Base-by-base conservation (phyloP, 2,113 vertebrate species). In the Carettochelys insculpta region DNA sequence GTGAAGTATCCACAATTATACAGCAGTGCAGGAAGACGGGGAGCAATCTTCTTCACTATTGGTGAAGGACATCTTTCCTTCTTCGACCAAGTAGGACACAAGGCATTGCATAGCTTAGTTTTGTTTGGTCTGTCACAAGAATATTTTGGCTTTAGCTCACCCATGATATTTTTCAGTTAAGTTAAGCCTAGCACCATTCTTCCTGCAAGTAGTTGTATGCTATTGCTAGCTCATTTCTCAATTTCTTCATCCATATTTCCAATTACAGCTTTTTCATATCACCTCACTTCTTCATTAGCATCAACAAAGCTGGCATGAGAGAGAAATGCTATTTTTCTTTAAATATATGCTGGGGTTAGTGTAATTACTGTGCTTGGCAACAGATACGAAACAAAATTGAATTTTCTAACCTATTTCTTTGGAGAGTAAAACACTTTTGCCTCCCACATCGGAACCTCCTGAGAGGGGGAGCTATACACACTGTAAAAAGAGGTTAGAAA, bases 81-180 rank as follows among this genome's bases (percentile, higher is more conserved):
- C 17, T 83, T 65, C 79, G 11, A 85, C 14, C 2, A 20, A 1
- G 1, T 0, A 83, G 76, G 2, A 83, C 73, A 38, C 1, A 48
- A 58, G 6, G 24, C 43, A 50, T 86, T 78, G 50, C 88, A 45
- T 31, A 89, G 58, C 71, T 92, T 94, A 77, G 78, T 94, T 88
- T 96, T 94, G 80, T 96, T 97, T 94, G 93, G 65, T 93, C 94
- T 94, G 84, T 86, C 86, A 94, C 58, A 92, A 80, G 73, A 90
- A 87, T 82, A 41, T 41, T 61, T 89, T 86, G 52, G 61, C 75
- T 86, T 92, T 92, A 86, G 50, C 41, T 85, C 8, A 48, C 81
- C 86, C 77, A 76, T 83, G 51, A 11, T 83, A n/a, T 82, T 86
- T n/a, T 95, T 94, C 56, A 83, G n/a, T 83, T 89, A 86, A 91